Conservation (phyloP, 2,888 invertebrate species). For the Neoscelio sp. region DNA sequence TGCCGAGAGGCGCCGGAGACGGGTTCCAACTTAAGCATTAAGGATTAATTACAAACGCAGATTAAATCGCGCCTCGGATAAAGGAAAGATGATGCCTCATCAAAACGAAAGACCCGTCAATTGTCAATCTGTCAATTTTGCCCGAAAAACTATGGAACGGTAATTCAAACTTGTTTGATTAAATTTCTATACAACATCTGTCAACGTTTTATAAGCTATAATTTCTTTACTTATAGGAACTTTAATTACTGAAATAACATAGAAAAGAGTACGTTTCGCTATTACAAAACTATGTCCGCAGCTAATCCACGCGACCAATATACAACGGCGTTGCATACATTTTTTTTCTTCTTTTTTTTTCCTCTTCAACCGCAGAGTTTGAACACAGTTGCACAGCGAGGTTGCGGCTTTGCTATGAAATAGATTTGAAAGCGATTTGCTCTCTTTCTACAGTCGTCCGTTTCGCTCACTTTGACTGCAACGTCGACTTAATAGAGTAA, state of each 20-base stretch:
- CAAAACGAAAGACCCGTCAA: slow-evolving; percentile 3
- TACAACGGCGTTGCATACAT: slow-evolving; percentile 28
- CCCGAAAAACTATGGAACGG: slow-evolving; percentile 15
- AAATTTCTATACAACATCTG: no score
- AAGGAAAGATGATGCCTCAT: slow-evolving; percentile 17
- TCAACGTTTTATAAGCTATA: no score
- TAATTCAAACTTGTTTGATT: no score
- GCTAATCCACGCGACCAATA: slow-evolving; percentile 35
- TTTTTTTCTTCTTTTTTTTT: slow-evolving; percentile 31
- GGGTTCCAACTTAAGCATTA: slow-evolving; percentile 62
- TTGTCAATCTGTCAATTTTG: neutral
- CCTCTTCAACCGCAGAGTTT: slow-evolving; percentile 71
- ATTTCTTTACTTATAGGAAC: no score
- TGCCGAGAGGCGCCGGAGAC: slow-evolving; percentile 58
- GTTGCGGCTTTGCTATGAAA: slow-evolving; percentile 79
- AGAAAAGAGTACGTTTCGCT: slow-evolving; percentile 23
- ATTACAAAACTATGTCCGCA: slow-evolving; percentile 29
- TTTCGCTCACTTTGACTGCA: neutral
- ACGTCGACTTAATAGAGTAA: no score
- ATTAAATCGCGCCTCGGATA: slow-evolving; percentile 51
- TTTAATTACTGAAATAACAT: no score
- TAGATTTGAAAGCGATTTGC: slow-evolving; percentile 77
- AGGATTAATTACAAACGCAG: slow-evolving; percentile 64
- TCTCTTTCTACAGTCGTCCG: slow-evolving; percentile 44
- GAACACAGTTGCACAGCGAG: slow-evolving; percentile 67